Evolutionary conservation across 2,888 invertebrate species (phyloP).

Genomic region (Crossocerus cetratus): DNA sequence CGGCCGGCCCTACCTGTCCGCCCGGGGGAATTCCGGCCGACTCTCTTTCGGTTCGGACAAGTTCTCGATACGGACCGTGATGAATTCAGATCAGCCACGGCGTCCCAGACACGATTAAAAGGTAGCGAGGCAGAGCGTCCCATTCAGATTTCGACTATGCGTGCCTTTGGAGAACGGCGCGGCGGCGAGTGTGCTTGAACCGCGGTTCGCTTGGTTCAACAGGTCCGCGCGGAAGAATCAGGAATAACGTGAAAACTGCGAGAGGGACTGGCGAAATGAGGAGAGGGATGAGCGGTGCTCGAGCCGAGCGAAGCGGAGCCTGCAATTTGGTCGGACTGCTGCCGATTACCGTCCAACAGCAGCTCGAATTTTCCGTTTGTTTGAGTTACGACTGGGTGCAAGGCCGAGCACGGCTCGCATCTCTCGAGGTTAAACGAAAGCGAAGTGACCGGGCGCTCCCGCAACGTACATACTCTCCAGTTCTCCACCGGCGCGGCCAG

Average conservation of each 20-base stretch:
- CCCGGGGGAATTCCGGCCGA: slow-evolving; percentile 51
- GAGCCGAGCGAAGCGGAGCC: slow-evolving; percentile 34
- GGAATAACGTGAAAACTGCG: slow-evolving; percentile 47
- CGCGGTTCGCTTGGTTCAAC: slow-evolving; percentile 13
- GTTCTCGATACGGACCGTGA: slow-evolving; percentile 51
- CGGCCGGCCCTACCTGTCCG: slow-evolving; percentile 38
- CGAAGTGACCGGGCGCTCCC: not conserved
- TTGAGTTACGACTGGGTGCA: slow-evolving; percentile 62
- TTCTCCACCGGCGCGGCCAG: slow-evolving; percentile 2
- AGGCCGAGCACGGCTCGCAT: slow-evolving; percentile 23
- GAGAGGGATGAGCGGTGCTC: slow-evolving; percentile 40
- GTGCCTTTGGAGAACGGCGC: too few relatives aligned
- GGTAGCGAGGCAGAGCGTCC: not conserved
- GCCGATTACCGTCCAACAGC: slow-evolving; percentile 55
- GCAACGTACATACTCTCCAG: not conserved
- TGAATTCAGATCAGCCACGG: slow-evolving; percentile 45
- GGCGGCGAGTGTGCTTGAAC: too few relatives aligned
- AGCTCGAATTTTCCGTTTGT: slow-evolving; percentile 65
- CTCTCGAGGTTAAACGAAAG: slow-evolving; percentile 16
- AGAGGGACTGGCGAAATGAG: slow-evolving; percentile 26
- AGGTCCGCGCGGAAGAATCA: slow-evolving; percentile 31
- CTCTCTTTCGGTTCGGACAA: slow-evolving; percentile 46
- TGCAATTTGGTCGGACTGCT: slow-evolving; percentile 58
- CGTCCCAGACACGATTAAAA: slow-evolving; percentile 32
- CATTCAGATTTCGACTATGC: not conserved